Evolutionary conservation across 2,797 vertebrate genomes (phyloP), one percentile per base, ranked within the genome.

Genomic region (Myoxocephalus aenaeus): DNA sequence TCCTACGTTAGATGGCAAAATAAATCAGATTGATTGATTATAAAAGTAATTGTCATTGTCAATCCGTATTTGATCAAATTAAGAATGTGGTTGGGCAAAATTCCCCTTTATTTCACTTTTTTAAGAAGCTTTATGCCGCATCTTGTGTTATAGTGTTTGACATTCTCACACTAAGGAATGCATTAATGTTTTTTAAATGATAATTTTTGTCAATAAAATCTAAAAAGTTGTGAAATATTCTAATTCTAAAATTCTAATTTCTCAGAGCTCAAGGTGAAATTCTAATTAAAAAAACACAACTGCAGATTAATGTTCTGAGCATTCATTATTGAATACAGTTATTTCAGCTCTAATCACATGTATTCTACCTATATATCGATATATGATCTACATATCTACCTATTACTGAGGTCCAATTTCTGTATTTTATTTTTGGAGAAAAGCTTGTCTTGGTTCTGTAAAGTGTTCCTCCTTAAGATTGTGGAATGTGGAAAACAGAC

Each of bases 391-490:
- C 18, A 40, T 13, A 20, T 42, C 13, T 42, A 10, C 18, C 48
- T 13, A 8, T 51, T 10, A 42, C 6, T n/a, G 1, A 20, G 13
- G 3, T 20, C 2, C 48, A 29, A 51, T 42, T 46, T 29, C 4
- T 1, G 9, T 62, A 1, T 65, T 48, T 32, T 67, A 38, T 38
- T 64, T 44, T 34, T 46, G 27, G 14, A 56, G 4, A 40, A 76
- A 42, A 58, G 65, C 15, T 51, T 76, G 3, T 7, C 27, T 15
- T 58, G 11, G 25, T 61, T 63, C 36, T 38, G 4, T 56, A 18
- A 66, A 70, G 18, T 38, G 18, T 59, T 75, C 22, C 22, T 54
- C 22, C n/a, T 22, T 75, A 7, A 64, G 38, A 65, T 40, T n/a
- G n/a, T n/a, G n/a, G 40, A 40, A 75, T 62, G 65, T 32, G 32